These are phyloP conservation scores for Neotoxoptera formosana DNA, from an alignment of 1,140 invertebrate genomes.

Conservation along the genomic window DNA sequence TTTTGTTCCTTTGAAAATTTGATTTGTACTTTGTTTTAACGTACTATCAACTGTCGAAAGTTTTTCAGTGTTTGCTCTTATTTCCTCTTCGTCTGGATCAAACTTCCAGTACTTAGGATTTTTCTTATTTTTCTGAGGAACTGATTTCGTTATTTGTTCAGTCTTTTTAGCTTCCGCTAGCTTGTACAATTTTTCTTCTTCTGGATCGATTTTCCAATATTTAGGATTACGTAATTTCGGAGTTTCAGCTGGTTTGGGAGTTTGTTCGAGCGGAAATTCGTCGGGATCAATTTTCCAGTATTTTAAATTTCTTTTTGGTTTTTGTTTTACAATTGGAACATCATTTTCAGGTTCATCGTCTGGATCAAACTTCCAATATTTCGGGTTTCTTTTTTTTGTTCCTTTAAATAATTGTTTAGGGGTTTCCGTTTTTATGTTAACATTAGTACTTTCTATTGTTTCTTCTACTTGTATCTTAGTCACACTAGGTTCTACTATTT, in stretches of 20 bases:
- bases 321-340: slow-evolving; percentile 17
- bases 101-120: slow-evolving; percentile 57
- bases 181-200: slow-evolving; percentile 39
- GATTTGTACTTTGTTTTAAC: not conserved
- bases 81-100: slow-evolving; percentile 41
- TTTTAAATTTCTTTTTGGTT: slow-evolving; percentile 29
- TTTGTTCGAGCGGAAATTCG: slow-evolving; percentile 28
- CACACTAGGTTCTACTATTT: not conserved
- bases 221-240: slow-evolving; percentile 55
- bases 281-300: slow-evolving; percentile 51
- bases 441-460: not conserved
- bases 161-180: not conserved
- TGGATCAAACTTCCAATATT: slow-evolving; percentile 57
- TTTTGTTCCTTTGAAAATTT: slow-evolving; percentile 42
- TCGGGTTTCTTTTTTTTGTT: slow-evolving; percentile 56
- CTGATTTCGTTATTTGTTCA: not conserved
- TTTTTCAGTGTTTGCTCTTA: not conserved
- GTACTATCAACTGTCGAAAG: not conserved
- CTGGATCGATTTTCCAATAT: slow-evolving; percentile 48
- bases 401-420: slow-evolving; percentile 33
- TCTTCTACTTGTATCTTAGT: not conserved
- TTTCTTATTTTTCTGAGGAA: not conserved
- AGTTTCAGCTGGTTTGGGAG: slow-evolving; percentile 26
- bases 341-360: slow-evolving; percentile 38
- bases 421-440: not conserved